Evolutionary conservation across 2,113 vertebrate species (phyloP), one percentile per base, ranked within the genome.

Genomic region (Lepisosteus osseus): DNA sequence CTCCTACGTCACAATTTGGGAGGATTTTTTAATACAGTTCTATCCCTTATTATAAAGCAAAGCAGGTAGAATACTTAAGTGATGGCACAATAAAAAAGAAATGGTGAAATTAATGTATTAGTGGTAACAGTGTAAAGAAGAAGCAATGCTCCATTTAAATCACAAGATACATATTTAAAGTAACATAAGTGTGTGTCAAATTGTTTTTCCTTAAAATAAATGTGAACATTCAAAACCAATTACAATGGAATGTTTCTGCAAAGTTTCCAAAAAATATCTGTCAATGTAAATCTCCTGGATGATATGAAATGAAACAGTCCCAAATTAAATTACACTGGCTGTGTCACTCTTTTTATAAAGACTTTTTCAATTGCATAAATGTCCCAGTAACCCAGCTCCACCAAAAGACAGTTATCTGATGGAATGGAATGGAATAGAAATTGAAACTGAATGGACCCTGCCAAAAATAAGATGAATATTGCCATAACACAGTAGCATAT

Each of bases 211-310:
- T 5, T 1, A 67, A 42, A 59, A 59, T 15, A 51, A 69, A 67
- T 15, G 69, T 82, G 65, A 74, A 75, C 74, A 64, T 65, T 13
- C 65, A 66, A 9, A n/a, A 71, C 77, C 72, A 69, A 64, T 79
- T 65, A 42, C 15, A 54, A 63, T 72, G 76, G 72, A 74, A 73
- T 64, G 41, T 73, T 78, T 51, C 72, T 11, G 59, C n/a, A 3
- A 66, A 72, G 51, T 74, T 71, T 65, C 71, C 63, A 6, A n/a
- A 11, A 67, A 61, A 11, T 29, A 29, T 29, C 65, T 76, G 76
- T 71, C 72, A 11, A 51, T 54, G 11, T 73, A 62, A 74, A 80
- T 83, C 67, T 72, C 73, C 2, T 6, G 6, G 44, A 73, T 63
- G 69, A 57, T 51, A 65, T 73, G 40, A 3, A 54, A 72, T 12